Base-by-base conservation (phyloP, 2,113 vertebrate genomes). In the Melanerpes formicivorus region DNA sequence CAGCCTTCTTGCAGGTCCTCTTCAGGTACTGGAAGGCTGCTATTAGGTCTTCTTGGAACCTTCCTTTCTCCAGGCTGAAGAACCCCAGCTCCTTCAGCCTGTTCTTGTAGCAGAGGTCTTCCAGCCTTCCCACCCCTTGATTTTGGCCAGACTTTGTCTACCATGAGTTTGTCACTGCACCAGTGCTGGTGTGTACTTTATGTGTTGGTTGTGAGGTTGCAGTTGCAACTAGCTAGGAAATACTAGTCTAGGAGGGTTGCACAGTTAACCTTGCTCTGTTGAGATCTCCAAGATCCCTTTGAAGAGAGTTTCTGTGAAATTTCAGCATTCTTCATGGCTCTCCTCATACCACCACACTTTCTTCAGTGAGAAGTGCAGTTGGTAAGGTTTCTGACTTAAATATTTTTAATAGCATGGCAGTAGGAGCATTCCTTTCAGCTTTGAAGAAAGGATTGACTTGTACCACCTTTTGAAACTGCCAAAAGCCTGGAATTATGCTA, bases 111-210 rank as follows among this genome's bases (percentile, higher is more conserved):
- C 50, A 25, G 50, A 52, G 50, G 22, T 52, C 50, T 52, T 23
- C 50, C 50, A 52, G 22, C 8, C 6, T 3, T 18, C 3, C 5
- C 23, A 2, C 5, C 21, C 2, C 0, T 12, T 9, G 8, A 11
- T 44, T 80, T 54, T 88, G 13, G 22, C 29, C 30, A 6, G 0
- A 5, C 8, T 25, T 29, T 32, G 18, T 34, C n/a, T 55, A 0
- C n/a, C 26, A 2, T 25, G 54, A 11, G 32, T 34, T 44, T 16
- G 4, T 27, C 18, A 7, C 11, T 30, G 42, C 29, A 50, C 34
- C 6, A 42, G 23, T 29, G 14, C 46, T 73, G 63, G 67, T 83
- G 42, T 59, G 50, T 30, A 37, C n/a, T 30, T 64, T 13, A 14
- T 23, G 25, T 62, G 66, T 27, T 3, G 0, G 21, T 8, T 40